Conservation (phyloP, 2,888 invertebrate genomes). For the Chrysolina americana region DNA sequence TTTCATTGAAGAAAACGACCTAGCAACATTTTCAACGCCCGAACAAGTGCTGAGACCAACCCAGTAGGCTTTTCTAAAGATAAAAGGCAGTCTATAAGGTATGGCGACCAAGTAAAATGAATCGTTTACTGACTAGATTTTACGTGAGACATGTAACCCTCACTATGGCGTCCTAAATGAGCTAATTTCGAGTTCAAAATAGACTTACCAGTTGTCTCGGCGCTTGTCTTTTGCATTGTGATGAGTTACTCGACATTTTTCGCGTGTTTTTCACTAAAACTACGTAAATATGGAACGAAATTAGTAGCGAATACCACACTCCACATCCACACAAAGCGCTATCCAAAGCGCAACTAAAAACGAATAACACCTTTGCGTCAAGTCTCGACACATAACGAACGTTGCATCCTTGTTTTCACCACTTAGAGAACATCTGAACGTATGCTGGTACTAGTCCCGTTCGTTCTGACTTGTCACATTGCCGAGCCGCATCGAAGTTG, state of each 20-base stretch:
- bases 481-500: slow-evolving; percentile 19
- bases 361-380: slow-evolving; percentile 45
- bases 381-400: slow-evolving; percentile 35
- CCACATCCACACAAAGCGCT: slow-evolving; percentile 62
- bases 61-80: slow-evolving; percentile 46
- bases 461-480: slow-evolving; percentile 38
- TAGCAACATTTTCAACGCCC: slow-evolving; percentile 31
- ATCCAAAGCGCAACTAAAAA: slow-evolving; percentile 66
- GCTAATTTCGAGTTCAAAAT: slow-evolving; percentile 31
- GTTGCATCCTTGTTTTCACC: slow-evolving; percentile 34
- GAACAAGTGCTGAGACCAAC: slow-evolving; percentile 36
- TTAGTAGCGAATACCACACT: slow-evolving; percentile 49
- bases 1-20: slow-evolving; percentile 32
- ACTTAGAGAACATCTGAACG: slow-evolving; percentile 6
- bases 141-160: slow-evolving; percentile 78
- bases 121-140: slow-evolving; percentile 58
- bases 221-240: slow-evolving; percentile 74
- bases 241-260: slow-evolving; percentile 67
- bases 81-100: slow-evolving; percentile 55
- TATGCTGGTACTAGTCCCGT: slow-evolving; percentile 28
- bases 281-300: slow-evolving; percentile 60
- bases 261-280: slow-evolving; percentile 64
- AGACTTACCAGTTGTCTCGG: slow-evolving; percentile 77
- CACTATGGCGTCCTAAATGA: slow-evolving; percentile 73
- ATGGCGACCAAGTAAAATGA: slow-evolving; percentile 59